Evolutionary conservation across 2,797 vertebrate genomes (phyloP).

Genomic region (Poecilia picta): DNA sequence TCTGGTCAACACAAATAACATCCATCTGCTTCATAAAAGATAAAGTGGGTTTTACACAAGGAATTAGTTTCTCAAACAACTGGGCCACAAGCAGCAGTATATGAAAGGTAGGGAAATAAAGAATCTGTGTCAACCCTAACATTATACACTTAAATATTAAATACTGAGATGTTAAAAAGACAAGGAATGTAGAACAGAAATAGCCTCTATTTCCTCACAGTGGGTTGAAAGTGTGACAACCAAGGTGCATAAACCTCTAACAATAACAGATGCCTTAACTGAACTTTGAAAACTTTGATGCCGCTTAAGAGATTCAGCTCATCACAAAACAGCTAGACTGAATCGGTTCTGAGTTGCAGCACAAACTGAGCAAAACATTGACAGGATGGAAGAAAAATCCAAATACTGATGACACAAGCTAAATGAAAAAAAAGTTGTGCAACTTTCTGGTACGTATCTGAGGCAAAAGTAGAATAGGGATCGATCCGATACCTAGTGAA

Average conservation of each 20-base stretch:
- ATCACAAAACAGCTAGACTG: background rate
- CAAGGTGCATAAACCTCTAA: background rate
- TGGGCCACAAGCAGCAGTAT: background rate
- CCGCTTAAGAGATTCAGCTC: background rate
- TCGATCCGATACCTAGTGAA: background rate
- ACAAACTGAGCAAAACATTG: background rate
- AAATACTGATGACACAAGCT: background rate
- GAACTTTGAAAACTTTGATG: background rate
- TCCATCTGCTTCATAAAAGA: slow-evolving; percentile 23
- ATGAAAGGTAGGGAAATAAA: background rate
- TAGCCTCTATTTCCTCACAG: background rate
- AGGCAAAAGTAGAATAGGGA: background rate
- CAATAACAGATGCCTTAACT: background rate
- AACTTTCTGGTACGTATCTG: background rate
- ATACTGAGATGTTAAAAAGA: background rate
- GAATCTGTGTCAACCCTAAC: background rate
- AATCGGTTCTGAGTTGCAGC: background rate
- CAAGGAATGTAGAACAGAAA: background rate
- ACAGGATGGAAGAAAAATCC: background rate
- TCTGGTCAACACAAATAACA: slow-evolving; percentile 56
- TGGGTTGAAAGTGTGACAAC: background rate
- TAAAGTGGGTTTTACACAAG: slow-evolving; percentile 10
- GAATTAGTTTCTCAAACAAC: slow-evolving; percentile 5
- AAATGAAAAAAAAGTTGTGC: background rate
- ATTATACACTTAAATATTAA: background rate